Conservation (phyloP, 1,140 invertebrate genomes). For the Drosophila nasuta region DNA sequence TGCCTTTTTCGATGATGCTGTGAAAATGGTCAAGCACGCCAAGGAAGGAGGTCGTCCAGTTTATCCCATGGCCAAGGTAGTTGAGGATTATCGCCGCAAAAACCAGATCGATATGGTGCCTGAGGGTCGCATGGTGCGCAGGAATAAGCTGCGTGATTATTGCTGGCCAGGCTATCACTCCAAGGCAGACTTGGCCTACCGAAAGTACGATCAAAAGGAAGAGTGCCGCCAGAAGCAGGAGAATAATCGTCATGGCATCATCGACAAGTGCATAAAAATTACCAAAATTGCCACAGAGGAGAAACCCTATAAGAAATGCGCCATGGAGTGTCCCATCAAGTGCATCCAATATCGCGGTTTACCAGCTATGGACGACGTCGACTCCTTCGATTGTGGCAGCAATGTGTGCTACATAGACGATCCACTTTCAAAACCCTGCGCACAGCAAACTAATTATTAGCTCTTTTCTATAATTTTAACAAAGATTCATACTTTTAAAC, state of each 20-base stretch:
- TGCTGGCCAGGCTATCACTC: constrained; percentile 63
- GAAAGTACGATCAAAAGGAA: constrained; percentile 54
- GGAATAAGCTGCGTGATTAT: constrained; percentile 45
- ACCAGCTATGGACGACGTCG: not conserved
- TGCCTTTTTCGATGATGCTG: constrained; percentile 53
- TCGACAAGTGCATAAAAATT: constrained; percentile 54
- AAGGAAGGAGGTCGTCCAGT: constrained; percentile 50
- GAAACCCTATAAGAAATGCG: constrained; percentile 40
- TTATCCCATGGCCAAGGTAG: constrained; percentile 53
- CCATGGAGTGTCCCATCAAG: constrained; percentile 23
- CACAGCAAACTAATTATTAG: no score
- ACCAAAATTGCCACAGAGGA: constrained; percentile 57
- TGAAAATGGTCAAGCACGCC: constrained; percentile 39
- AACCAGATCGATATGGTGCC: constrained; percentile 52
- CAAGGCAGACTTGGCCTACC: constrained; percentile 58
- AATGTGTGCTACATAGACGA: not conserved
- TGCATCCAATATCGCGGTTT: constrained; percentile 5
- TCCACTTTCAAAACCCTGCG: not conserved
- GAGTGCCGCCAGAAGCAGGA: constrained; percentile 45
- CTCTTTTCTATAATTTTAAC: no score
- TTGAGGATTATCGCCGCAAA: constrained; percentile 38
- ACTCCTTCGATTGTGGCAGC: not conserved
- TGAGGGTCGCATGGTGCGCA: constrained; percentile 41
- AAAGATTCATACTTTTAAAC: no score
- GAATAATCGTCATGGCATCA: constrained; percentile 40